phyloP scores from a whole-genome alignment of 2,888 invertebrate genomes.

The Tridacna gigas region DNA sequence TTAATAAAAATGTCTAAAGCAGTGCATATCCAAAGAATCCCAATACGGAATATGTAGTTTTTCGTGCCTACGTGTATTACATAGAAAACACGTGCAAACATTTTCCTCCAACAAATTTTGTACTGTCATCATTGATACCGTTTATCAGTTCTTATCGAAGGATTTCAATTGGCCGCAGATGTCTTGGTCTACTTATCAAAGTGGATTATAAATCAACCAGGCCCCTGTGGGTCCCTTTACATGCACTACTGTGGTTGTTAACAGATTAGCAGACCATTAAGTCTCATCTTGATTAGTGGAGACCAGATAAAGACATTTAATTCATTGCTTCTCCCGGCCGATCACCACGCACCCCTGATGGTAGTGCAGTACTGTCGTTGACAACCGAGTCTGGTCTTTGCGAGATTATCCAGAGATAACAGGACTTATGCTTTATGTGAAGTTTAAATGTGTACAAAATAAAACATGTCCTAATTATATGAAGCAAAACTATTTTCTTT shows the following conservation, averaged over 20 bases:
- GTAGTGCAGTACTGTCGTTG: too few relatives aligned
- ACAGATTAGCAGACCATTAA: constrained; percentile 57
- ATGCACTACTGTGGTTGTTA: constrained; percentile 47
- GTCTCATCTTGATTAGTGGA: constrained; percentile 32
- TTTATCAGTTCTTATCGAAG: constrained; percentile 35
- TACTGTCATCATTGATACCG: constrained; percentile 46
- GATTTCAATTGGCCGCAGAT: constrained; percentile 30
- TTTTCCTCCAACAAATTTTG: constrained; percentile 44
- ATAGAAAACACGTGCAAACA: neutral
- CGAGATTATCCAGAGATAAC: too few relatives aligned
- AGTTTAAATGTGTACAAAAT: too few relatives aligned
- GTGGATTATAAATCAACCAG: constrained; percentile 28
- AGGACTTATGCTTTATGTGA: too few relatives aligned
- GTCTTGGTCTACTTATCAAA: constrained; percentile 34
- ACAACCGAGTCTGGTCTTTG: too few relatives aligned
- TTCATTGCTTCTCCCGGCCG: neutral
- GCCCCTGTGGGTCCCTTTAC: constrained; percentile 20
- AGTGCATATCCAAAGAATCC: too few relatives aligned
- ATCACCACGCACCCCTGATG: too few relatives aligned
- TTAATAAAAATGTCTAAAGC: too few relatives aligned
- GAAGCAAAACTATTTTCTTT: too few relatives aligned
- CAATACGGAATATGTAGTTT: too few relatives aligned
- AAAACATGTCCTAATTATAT: too few relatives aligned
- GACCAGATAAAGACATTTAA: constrained; percentile 39
- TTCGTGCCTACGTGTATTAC: neutral